Conservation (phyloP, 1,140 invertebrate species). For the Lasioglossum baleicum region DNA sequence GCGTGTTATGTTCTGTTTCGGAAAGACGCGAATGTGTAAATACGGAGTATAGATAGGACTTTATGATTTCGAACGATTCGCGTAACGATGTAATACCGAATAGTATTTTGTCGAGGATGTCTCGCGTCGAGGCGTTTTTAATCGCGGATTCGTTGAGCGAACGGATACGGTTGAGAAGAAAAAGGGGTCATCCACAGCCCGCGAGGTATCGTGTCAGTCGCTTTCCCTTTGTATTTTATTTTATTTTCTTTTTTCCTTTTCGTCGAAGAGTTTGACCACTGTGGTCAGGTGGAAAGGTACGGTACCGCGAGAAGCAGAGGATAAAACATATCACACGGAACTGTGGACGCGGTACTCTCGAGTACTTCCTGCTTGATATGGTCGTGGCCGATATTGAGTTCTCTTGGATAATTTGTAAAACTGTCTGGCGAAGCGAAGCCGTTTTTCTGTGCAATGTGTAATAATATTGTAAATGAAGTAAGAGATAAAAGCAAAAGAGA, state of each 20-base stretch:
- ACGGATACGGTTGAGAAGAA: neutral
- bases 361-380: slow-evolving; percentile 67
- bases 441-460: slow-evolving; percentile 70
- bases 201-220: neutral
- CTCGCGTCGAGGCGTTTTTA: neutral
- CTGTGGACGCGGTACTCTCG: slow-evolving; percentile 56
- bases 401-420: slow-evolving; percentile 58
- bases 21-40: slow-evolving; percentile 4
- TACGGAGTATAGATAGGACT: slow-evolving; percentile 12
- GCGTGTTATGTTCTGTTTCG: slow-evolving; percentile 1
- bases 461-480: slow-evolving; percentile 57
- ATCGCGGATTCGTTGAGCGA: neutral
- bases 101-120: slow-evolving; percentile 33
- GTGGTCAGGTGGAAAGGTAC: neutral
- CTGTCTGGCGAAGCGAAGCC: slow-evolving; percentile 50
- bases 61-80: slow-evolving; percentile 1
- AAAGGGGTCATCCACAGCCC: neutral
- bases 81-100: slow-evolving; percentile 10
- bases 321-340: slow-evolving; percentile 70
- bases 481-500: neutral
- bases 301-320: slow-evolving; percentile 37
- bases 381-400: slow-evolving; percentile 65
- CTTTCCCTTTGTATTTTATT: neutral
- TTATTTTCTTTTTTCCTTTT: neutral
- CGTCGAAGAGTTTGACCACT: slow-evolving; percentile 13